Conservation (phyloP, 1,140 invertebrate genomes). For the Metopolophium dirhodum region DNA sequence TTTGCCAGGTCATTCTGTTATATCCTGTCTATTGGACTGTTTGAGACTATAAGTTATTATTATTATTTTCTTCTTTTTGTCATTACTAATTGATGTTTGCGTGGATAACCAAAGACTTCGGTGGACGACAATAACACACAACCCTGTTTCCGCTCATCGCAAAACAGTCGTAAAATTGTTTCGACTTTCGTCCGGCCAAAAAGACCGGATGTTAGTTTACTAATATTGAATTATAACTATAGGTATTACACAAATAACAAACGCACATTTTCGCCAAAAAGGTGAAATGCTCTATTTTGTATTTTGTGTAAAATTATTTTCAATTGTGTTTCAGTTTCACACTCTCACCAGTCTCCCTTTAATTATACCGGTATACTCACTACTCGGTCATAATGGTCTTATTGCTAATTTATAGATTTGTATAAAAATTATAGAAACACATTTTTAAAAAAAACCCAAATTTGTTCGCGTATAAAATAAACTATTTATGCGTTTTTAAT, state of each 20-base stretch:
- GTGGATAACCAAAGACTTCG: background rate
- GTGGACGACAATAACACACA: background rate
- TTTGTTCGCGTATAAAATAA: background rate
- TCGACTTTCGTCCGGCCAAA: no score
- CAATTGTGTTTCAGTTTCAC: background rate
- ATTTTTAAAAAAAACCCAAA: background rate
- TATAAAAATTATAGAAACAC: background rate
- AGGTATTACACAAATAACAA: no score
- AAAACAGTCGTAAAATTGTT: background rate
- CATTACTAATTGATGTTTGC: background rate
- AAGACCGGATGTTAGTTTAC: no score
- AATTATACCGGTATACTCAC: background rate
- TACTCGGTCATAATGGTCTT: background rate
- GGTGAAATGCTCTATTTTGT: background rate
- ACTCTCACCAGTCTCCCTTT: background rate
- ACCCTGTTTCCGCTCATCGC: background rate
- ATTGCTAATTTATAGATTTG: background rate
- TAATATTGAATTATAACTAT: no score
- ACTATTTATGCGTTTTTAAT: background rate
- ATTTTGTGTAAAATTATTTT: background rate
- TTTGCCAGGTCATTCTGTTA: no score
- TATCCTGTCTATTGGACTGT: background rate
- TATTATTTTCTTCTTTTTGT: background rate
- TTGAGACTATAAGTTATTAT: background rate
- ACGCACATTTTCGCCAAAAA: no score